Evolutionary conservation across 2,888 invertebrate species (phyloP).

Genomic region (Dolomedes plantarius): DNA sequence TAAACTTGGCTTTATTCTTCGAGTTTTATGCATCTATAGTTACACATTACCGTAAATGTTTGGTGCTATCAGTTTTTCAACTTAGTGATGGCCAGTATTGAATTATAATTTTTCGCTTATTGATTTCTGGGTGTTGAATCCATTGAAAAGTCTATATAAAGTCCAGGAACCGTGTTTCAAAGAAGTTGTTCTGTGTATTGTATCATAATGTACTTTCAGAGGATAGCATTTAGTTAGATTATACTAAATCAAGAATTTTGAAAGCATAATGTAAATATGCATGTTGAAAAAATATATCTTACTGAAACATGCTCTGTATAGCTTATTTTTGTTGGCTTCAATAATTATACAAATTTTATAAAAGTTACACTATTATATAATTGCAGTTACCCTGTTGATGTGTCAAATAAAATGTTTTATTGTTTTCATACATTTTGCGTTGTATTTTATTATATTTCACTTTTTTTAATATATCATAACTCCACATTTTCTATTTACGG

Average conservation of each 20-base stretch:
- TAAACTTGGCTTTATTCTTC: neutral
- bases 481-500: too few relatives aligned
- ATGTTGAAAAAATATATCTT: constrained; percentile 30
- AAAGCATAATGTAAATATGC: constrained; percentile 31
- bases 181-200: constrained; percentile 7
- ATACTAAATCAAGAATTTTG: neutral
- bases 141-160: neutral
- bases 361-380: constrained; percentile 54
- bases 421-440: constrained; percentile 52
- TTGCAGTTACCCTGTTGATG: constrained; percentile 69
- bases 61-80: constrained; percentile 2
- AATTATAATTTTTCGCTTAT: neutral
- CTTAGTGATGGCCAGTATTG: neutral
- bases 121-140: neutral
- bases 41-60: neutral
- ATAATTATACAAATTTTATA: constrained; percentile 45
- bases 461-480: too few relatives aligned
- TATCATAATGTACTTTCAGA: constrained; percentile 1
- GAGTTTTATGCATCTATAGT: neutral
- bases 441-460: too few relatives aligned
- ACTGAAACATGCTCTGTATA: constrained; percentile 45
- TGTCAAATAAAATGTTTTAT: constrained; percentile 68
- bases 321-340: constrained; percentile 68
- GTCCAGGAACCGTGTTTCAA: neutral
- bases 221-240: constrained; percentile 4